These are phyloP conservation scores for Cephonodes hylas DNA, from an alignment of 2,888 invertebrate genomes.

Conservation along the genomic window DNA sequence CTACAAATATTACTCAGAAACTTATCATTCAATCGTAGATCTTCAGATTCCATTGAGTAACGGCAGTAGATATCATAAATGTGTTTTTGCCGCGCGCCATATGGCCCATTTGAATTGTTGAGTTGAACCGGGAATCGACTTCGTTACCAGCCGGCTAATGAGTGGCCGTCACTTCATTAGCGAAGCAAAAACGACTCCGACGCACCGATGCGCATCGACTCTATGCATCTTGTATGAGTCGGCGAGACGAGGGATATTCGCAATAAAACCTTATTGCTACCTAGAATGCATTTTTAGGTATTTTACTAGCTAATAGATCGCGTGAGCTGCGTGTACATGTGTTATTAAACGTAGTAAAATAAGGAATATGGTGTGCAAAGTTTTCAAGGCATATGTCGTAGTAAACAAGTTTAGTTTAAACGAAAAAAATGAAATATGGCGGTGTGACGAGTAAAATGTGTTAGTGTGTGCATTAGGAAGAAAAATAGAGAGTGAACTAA, in stretches of 20 bases:
- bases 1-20: too few relatives aligned
- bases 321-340: too few relatives aligned
- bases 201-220: slow-evolving; percentile 43
- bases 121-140: slow-evolving; percentile 27
- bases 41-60: slow-evolving; percentile 1
- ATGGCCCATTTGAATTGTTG: slow-evolving; percentile 35
- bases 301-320: too few relatives aligned
- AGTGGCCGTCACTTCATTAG: slow-evolving; percentile 69
- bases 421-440: too few relatives aligned
- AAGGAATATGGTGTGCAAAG: too few relatives aligned
- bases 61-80: slow-evolving; percentile 14
- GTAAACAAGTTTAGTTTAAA: too few relatives aligned
- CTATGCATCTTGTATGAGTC: slow-evolving; percentile 78
- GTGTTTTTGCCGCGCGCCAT: slow-evolving; percentile 17
- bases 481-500: too few relatives aligned
- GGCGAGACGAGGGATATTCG: slow-evolving; percentile 44
- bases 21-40: neutral
- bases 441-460: too few relatives aligned
- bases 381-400: too few relatives aligned
- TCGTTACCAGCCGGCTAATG: slow-evolving; percentile 61
- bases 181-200: slow-evolving; percentile 51
- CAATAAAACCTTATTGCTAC: neutral
- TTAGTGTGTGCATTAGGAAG: too few relatives aligned
- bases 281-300: too few relatives aligned
- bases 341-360: too few relatives aligned